These are phyloP conservation scores for Oikopleura albicans DNA, from an alignment of 23 tunicate genomes.

Conservation along the genomic window DNA sequence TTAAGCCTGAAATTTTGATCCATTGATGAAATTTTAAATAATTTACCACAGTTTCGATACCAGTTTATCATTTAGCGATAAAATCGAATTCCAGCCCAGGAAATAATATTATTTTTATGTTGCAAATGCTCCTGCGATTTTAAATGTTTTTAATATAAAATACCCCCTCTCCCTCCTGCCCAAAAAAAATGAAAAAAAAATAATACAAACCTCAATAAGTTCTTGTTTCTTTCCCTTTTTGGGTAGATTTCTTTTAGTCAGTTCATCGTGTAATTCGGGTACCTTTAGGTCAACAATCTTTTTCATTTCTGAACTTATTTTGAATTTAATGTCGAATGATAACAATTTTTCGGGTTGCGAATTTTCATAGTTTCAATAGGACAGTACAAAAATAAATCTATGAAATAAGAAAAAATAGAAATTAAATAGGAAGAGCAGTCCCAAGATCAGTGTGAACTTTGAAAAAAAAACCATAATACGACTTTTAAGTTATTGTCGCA, in stretches of 20 bases:
- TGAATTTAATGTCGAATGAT: too few species aligned
- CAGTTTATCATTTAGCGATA: too few species aligned
- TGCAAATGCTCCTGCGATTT: too few species aligned
- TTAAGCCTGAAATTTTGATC: too few species aligned
- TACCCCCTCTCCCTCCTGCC: too few species aligned
- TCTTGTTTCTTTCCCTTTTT: neutral
- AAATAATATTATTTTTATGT: too few species aligned
- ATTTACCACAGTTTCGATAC: too few species aligned
- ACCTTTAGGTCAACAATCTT: neutral
- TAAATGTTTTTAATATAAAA: too few species aligned
- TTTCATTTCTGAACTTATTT: neutral
- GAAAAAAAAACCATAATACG: neutral
- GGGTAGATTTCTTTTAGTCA: neutral
- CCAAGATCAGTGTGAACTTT: neutral
- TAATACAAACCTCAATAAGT: neutral
- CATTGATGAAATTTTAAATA: too few species aligned
- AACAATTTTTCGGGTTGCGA: neutral
- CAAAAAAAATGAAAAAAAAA: too few species aligned
- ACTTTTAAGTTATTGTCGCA: neutral
- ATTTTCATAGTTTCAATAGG: neutral
- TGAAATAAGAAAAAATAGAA: neutral
- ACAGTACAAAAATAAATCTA: neutral
- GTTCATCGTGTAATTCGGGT: constrained; percentile 10
- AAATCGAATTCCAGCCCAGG: too few species aligned
- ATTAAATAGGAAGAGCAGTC: neutral